Evolutionary conservation across 2,888 invertebrate species (phyloP), one percentile per base, ranked within the genome.

Genomic region (Dorcus parallelipipedus): DNA sequence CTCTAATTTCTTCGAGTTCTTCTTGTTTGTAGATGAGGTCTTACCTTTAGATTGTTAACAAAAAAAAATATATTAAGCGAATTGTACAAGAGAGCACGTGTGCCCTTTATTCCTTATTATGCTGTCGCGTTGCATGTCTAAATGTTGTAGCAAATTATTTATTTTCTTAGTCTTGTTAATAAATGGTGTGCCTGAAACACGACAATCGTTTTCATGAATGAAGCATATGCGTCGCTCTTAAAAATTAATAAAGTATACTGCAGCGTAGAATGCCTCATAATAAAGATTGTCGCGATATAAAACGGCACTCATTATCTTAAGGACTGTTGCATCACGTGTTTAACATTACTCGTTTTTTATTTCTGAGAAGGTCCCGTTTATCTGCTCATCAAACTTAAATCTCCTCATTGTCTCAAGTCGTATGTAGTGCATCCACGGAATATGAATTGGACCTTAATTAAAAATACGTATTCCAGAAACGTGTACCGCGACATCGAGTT

Each of bases 381-480:
- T 65, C 65, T 64, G 54, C 47, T 55, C 63, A 64, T 64, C 64
- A 59, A 61, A 61, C 60, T 58, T 55, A 62, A 64, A 64, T 61
- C 59, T 59, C 61, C 58, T 64, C 63, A 64, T 64, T 64, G 64
- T 64, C 60, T 63, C 56, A 60, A 58, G 58, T 59, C 58, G 59
- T 60, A 63, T 63, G 61, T 63, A 63, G 63, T 63, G 57, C 63
- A 58, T 59, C 52, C 54, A 54, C 59, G 59, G 66, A 58, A 66
- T 66, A 64, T 64, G 61, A 66, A 66, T 63, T 62, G 63, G 55
- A 54, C 52, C 52, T 66, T 66, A 66, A 66, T 66, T 66, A 66
- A 66, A 66, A 63, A 66, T 66, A 64, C 63, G 58, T 62, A 64
- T 66, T 63, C 63, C 47, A 50, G 45, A 56, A 50, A 56, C 56